These are phyloP conservation scores for Craseonycteris thonglongyai DNA, from an alignment of 2,113 vertebrate species.

Conservation along the genomic window DNA sequence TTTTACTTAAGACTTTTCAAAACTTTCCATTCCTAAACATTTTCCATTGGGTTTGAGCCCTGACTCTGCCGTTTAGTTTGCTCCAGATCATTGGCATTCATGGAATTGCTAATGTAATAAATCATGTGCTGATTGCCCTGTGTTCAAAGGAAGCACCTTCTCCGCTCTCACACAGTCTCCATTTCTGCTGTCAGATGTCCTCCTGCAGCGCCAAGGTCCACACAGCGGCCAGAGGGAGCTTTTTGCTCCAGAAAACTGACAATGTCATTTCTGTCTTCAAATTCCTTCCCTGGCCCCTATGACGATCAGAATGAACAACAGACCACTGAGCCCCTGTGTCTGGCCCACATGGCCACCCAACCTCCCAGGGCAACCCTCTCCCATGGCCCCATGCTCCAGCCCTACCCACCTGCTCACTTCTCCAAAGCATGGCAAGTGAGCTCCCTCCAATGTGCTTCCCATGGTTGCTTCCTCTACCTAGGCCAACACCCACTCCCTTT, in stretches of 20 bases:
- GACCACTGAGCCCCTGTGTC: no score
- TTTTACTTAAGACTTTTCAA: slow-evolving; percentile 27
- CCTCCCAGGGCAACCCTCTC: neutral
- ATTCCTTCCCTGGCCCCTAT: neutral
- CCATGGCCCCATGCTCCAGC: neutral
- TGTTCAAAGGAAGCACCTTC: neutral
- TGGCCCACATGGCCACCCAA: neutral
- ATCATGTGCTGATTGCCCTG: neutral
- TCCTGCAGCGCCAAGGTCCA: neutral
- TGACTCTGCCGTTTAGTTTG: slow-evolving; percentile 6
- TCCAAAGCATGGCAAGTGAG: neutral
- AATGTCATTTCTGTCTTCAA: neutral
- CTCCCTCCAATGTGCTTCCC: neutral
- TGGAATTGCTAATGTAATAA: neutral
- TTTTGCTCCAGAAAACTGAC: neutral
- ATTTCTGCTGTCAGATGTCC: neutral
- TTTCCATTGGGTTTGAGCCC: slow-evolving; percentile 27
- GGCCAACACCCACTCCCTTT: neutral
- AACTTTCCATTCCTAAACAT: slow-evolving; percentile 39
- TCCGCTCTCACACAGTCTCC: neutral
- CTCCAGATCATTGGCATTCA: neutral
- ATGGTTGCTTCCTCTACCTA: neutral
- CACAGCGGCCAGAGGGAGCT: neutral
- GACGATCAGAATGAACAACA: neutral
- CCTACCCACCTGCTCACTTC: neutral